Evolutionary conservation across 2,113 vertebrate species (phyloP).

Genomic region (Melanerpes aurifrons): DNA sequence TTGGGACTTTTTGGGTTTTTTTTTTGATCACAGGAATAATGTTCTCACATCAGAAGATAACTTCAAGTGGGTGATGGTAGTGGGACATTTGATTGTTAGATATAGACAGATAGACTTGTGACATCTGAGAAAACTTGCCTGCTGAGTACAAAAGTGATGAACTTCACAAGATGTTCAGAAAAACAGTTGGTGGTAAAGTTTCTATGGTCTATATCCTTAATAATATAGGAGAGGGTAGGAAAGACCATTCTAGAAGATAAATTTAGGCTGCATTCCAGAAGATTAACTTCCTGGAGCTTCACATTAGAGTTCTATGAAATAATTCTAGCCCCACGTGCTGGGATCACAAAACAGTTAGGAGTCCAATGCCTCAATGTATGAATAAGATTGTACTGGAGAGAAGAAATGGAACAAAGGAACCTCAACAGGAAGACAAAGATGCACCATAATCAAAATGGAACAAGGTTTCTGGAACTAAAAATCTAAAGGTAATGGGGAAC

Average conservation of each 20-base stretch:
- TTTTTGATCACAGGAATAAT: not conserved
- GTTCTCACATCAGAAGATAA: not conserved
- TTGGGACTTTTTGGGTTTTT: not conserved
- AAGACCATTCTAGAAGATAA: not conserved
- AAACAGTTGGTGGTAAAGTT: not conserved
- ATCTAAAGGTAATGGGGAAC: not conserved
- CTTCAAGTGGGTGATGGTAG: not conserved
- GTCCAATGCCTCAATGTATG: not conserved
- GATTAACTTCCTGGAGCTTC: not conserved
- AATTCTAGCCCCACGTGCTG: not conserved
- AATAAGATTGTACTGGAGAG: not conserved
- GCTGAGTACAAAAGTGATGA: not conserved
- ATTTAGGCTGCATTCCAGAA: fast-evolving
- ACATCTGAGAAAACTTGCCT: not conserved
- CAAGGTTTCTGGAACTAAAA: not conserved
- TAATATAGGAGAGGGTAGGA: fast-evolving
- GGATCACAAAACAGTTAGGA: not conserved
- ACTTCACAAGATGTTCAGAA: not conserved
- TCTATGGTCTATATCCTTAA: not conserved
- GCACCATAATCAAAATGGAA: not conserved
- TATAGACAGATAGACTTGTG: not conserved
- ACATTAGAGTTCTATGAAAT: not conserved
- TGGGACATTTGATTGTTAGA: not conserved
- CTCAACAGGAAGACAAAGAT: not conserved
- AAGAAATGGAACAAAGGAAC: not conserved